Base-by-base conservation (phyloP, 2,888 invertebrate species). In the Panzeria rudis region DNA sequence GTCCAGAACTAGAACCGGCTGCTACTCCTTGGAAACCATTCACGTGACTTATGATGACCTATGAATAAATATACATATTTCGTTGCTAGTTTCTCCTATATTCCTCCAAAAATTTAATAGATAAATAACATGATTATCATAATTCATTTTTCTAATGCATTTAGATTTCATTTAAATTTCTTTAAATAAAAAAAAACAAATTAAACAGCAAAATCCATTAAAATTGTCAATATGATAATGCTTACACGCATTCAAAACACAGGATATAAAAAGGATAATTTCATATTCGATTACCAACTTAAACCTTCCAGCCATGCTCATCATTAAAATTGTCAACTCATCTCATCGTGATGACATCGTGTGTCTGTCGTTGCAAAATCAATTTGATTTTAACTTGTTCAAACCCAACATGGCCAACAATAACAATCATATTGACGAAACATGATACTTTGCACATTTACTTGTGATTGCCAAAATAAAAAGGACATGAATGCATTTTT, bases 401-500 rank as follows among this genome's bases (percentile, higher is more conserved):
- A 44, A 66, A 25, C 59, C 15, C 25, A 20, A 25, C 54, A 71
- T 52, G 62, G 47, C 29, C 69, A 71, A 50, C 38, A 68, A 68
- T 68, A 41, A n/a, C n/a, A n/a, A 41, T 59, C 68, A 17, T 47
- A 64, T 69, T 47, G 62, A 47, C 9, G 62, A 38, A 82, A 69
- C 54, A 69, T 50, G 62, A 71, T 82, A 71, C 47, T 38, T 23
- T 3, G 38, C 38, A 1, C 38, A 47, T 47, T 69, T 50, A 23
- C 38, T 59, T 50, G 59, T 69, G 69, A 76, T 81, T 66, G 20
- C 47, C 35, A 38, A 72, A 61, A 56, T 8, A 44, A 75, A 61
- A 73, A 29, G 59, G 61, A 73, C 23, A 47, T 68, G 41, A 44
- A 44, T 79, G 69, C 82, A 79, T 4, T 69, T 86, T 79, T 79